Conservation (phyloP, 2,113 vertebrate species). For the Caloenas nicobarica region DNA sequence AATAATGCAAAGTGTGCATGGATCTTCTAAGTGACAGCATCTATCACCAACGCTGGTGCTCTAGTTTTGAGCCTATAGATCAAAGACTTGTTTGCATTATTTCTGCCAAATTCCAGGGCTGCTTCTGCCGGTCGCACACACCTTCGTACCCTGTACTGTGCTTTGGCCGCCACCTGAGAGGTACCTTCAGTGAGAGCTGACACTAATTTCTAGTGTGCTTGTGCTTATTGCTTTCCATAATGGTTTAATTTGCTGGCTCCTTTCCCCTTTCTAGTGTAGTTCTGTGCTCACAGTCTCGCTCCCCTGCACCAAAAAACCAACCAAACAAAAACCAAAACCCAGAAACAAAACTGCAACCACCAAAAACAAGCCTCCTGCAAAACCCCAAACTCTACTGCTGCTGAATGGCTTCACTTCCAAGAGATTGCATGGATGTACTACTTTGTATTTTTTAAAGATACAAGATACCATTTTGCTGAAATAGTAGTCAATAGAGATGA, state of each 20-base stretch:
- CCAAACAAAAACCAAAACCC: too few relatives aligned
- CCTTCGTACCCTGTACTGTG: neutral
- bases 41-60: neutral
- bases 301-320: neutral
- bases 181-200: neutral
- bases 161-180: neutral
- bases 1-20: neutral
- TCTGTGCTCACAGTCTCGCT: neutral
- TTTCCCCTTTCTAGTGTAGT: neutral
- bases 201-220: neutral
- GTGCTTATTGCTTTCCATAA: neutral
- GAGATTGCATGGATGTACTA: neutral
- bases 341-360: neutral
- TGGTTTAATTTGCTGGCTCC: neutral
- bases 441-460: neutral
- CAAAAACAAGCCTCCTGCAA: fast-evolving
- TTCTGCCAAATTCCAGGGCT: neutral
- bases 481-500: neutral
- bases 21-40: neutral
- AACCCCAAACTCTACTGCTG: neutral
- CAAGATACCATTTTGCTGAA: neutral
- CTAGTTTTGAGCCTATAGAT: neutral
- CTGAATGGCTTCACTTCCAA: neutral
- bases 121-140: fast-evolving
- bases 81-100: neutral